Percentiles rank a stretch among this genome's conserved stretches.
phyloP scores from a whole-genome alignment of 2,888 invertebrate genomes.

The Troilus luridus region DNA sequence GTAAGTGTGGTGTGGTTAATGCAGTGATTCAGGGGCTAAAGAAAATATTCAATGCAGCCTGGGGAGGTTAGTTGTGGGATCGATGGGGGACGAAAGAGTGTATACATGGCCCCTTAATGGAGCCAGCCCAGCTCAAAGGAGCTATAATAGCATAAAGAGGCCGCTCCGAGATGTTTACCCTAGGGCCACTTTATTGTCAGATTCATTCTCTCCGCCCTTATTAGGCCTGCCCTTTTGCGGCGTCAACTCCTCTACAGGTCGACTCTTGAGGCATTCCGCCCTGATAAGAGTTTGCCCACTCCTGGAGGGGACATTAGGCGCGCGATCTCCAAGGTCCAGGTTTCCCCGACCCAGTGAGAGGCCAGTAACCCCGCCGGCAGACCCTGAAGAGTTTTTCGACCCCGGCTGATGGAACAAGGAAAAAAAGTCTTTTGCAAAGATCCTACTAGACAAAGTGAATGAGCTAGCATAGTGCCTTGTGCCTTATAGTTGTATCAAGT shows the following conservation, averaged over 20 bases:
- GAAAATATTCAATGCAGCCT: constrained; percentile 9
- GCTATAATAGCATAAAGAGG: constrained; percentile 40
- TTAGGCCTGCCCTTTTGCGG: neutral
- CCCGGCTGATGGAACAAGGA: neutral
- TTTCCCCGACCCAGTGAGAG: constrained; percentile 35
- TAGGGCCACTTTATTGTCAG: constrained; percentile 24
- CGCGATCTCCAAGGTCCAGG: constrained; percentile 27
- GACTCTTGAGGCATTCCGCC: neutral
- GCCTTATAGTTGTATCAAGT: no score
- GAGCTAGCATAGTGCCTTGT: neutral
- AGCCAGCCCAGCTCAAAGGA: constrained; percentile 29
- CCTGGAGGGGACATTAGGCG: neutral
- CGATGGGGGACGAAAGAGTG: constrained; percentile 41
- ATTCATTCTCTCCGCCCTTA: neutral
- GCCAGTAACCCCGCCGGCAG: constrained; percentile 14
- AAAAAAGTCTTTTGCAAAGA: neutral
- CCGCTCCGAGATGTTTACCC: constrained; percentile 35
- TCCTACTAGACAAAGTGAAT: neutral
- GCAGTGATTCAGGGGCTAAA: neutral
- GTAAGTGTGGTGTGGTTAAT: neutral
- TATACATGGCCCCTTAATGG: constrained; percentile 43
- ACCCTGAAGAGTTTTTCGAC: constrained; percentile 36
- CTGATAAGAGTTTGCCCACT: neutral
- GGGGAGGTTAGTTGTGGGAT: neutral
- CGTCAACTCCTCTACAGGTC: neutral